Percentiles rank a stretch among this genome's conserved stretches.
Conservation (phyloP, 2,888 invertebrate genomes). For the Ennomos quercinarius region DNA sequence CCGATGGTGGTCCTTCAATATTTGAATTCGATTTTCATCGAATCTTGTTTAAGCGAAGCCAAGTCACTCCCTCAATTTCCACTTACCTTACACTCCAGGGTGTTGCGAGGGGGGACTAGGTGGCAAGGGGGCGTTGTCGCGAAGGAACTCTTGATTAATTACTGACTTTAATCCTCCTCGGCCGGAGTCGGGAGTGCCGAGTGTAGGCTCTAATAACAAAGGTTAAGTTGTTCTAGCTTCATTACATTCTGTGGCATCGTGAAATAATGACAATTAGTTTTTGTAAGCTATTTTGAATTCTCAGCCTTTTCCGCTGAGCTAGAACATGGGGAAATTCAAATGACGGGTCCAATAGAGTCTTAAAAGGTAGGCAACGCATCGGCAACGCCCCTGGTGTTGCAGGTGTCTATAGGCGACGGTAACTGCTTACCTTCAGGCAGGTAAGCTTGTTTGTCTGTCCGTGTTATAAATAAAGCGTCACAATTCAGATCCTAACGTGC, state of each 20-base stretch:
- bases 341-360: too few species aligned
- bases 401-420: too few species aligned
- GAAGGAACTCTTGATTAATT: slow-evolving; percentile 66
- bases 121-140: slow-evolving; percentile 44
- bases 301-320: too few species aligned
- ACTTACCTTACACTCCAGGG: slow-evolving; percentile 11
- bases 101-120: slow-evolving; percentile 11
- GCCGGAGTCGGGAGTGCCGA: slow-evolving; percentile 16
- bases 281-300: slow-evolving; percentile 3
- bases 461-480: too few species aligned
- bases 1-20: too few species aligned
- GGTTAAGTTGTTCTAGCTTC: slow-evolving; percentile 26
- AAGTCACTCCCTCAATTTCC: neutral
- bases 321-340: too few species aligned
- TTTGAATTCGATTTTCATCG: too few species aligned
- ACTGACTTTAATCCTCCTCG: slow-evolving; percentile 55
- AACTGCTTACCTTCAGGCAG: too few species aligned
- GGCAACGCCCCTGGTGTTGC: too few species aligned
- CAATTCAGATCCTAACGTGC: too few species aligned
- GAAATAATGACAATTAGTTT: slow-evolving; percentile 13
- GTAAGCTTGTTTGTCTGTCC: too few species aligned
- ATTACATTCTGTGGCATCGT: slow-evolving; percentile 13
- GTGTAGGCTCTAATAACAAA: slow-evolving; percentile 18
- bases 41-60: neutral
- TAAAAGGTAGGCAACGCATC: too few species aligned